These are phyloP conservation scores for Triplophysa bombifrons DNA, from an alignment of 2,797 vertebrate species.

Conservation along the genomic window DNA sequence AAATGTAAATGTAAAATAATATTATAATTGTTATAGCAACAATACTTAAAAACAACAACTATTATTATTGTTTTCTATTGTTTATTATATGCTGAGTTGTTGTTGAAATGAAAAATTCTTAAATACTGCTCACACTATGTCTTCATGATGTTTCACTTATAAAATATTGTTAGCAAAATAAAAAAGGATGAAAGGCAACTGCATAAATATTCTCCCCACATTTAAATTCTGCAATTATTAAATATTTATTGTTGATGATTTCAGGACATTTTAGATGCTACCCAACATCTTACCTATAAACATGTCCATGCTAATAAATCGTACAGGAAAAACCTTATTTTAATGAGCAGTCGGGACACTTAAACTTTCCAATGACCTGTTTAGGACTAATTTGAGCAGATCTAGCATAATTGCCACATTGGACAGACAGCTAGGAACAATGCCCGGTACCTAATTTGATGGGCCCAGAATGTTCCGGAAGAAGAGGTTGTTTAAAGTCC, in stretches of 20 bases:
- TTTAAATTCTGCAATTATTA: neutral
- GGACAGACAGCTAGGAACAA: constrained; percentile 17
- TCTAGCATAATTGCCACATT: constrained; percentile 6
- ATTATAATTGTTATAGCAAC: no score
- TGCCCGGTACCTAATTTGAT: constrained; percentile 19
- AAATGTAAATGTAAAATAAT: no score
- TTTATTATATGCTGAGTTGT: no score
- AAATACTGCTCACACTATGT: no score
- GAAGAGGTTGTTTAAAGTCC: neutral
- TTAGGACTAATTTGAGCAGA: constrained; percentile 25
- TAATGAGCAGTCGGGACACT: neutral
- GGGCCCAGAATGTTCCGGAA: constrained; percentile 23
- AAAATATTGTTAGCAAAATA: no score
- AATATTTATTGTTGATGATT: neutral
- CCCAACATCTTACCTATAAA: neutral
- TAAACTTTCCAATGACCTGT: constrained; percentile 25
- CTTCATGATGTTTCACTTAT: no score
- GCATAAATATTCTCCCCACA: no score
- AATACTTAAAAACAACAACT: no score
- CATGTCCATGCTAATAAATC: neutral
- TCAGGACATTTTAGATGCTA: neutral
- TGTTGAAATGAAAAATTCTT: no score
- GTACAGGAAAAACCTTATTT: neutral
- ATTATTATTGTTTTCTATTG: no score
- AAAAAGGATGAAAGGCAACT: no score